These are phyloP conservation scores for Anomalospiza imberbis DNA, from an alignment of 2,797 vertebrate genomes.

Conservation along the genomic window DNA sequence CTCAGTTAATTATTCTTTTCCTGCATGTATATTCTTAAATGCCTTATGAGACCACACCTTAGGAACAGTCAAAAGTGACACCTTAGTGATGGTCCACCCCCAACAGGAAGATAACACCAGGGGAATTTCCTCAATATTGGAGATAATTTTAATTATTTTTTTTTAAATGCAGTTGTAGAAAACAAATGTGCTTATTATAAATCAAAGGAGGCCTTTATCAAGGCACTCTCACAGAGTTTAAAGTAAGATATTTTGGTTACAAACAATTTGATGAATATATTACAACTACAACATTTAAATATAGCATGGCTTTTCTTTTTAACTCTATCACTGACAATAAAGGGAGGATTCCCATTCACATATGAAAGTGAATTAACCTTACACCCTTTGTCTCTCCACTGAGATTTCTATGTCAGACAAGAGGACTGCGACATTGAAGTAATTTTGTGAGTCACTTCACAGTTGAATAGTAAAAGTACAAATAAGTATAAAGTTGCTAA, in stretches of 20 bases:
- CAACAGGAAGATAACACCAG: accelerated
- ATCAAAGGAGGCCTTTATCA: neutral
- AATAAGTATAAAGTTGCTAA: neutral
- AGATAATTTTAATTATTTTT: neutral
- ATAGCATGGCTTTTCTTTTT: neutral
- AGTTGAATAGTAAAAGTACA: neutral
- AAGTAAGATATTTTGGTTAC: neutral
- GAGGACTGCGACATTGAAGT: neutral
- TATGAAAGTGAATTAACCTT: constrained; percentile 31
- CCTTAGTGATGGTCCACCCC: accelerated
- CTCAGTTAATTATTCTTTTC: neutral
- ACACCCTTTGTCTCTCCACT: neutral
- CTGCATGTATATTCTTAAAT: neutral
- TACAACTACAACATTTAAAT: neutral
- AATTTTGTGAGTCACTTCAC: constrained; percentile 12
- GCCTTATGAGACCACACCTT: neutral
- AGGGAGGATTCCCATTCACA: neutral
- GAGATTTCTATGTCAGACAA: constrained; percentile 14
- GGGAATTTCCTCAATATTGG: neutral
- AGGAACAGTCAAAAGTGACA: neutral
- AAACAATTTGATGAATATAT: neutral
- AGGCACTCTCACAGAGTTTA: neutral
- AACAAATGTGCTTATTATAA: neutral
- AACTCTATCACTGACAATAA: neutral
- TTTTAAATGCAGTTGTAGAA: neutral